Conservation (phyloP, 35 echinoderm and acorn worm species). For the Apostichopus parvimensis region DNA sequence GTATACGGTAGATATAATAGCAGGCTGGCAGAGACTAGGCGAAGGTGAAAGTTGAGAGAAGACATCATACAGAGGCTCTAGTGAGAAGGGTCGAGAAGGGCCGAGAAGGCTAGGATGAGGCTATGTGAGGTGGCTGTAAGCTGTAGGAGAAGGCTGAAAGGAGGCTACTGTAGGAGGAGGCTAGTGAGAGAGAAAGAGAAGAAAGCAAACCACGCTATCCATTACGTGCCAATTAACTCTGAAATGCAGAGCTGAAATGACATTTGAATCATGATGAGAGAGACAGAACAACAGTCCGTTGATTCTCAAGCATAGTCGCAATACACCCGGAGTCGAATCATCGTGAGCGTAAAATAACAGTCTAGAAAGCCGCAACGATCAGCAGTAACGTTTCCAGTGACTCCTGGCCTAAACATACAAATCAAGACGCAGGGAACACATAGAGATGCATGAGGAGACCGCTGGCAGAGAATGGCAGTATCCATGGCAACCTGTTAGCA, state of each 20-base stretch:
- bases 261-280: not conserved
- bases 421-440: not conserved
- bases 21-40: too few species aligned
- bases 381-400: not conserved
- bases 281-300: not conserved
- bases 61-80: too few species aligned
- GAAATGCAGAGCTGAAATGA: not conserved
- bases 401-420: not conserved
- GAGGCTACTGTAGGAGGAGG: not conserved
- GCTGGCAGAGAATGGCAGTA: conserved; percentile 4
- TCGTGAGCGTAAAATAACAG: too few species aligned
- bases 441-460: not conserved
- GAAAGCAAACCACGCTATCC: too few species aligned
- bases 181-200: too few species aligned
- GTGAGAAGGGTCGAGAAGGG: too few species aligned
- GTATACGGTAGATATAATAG: too few species aligned
- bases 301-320: not conserved
- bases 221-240: not conserved
- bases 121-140: too few species aligned
- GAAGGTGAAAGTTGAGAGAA: too few species aligned
- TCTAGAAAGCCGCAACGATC: too few species aligned
- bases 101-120: too few species aligned
- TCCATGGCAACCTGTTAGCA: conserved; percentile 31
- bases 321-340: not conserved
- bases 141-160: too few species aligned